Percentiles rank a stretch among this genome's conserved stretches.
Evolutionary conservation across 2,888 invertebrate species (phyloP).

Genomic region (Lycaena phlaeas): DNA sequence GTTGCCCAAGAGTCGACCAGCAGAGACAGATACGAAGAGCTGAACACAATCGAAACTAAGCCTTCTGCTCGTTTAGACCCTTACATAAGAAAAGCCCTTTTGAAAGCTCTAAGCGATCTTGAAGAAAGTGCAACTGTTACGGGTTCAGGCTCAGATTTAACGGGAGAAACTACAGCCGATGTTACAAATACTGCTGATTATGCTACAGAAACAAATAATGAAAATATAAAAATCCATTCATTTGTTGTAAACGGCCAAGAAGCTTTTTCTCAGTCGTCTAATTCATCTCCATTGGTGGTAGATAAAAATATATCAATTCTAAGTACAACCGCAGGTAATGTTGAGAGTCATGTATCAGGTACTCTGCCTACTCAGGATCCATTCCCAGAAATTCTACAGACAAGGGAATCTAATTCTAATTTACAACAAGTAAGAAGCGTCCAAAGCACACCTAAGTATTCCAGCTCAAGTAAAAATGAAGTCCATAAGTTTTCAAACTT

Average conservation of each 20-base stretch:
- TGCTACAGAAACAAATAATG: constrained; percentile 14
- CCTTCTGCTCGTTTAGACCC: constrained; percentile 79
- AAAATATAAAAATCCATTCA: constrained; percentile 15
- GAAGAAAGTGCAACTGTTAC: constrained; percentile 74
- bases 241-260: constrained; percentile 51
- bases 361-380: constrained; percentile 50
- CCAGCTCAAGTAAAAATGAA: constrained; percentile 20
- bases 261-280: constrained; percentile 45
- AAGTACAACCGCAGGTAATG: constrained; percentile 58
- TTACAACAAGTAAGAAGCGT: constrained; percentile 57
- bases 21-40: constrained; percentile 39
- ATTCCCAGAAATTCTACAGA: constrained; percentile 54
- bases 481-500: constrained; percentile 26
- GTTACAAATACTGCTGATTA: constrained; percentile 38
- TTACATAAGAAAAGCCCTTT: constrained; percentile 80
- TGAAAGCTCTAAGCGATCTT: constrained; percentile 83
- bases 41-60: constrained; percentile 55
- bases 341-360: constrained; percentile 55
- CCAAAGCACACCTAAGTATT: constrained; percentile 33
- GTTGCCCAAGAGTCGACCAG: constrained; percentile 39
- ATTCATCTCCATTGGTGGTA: constrained; percentile 40
- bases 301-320: constrained; percentile 57
- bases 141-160: constrained; percentile 37
- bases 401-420: constrained; percentile 43
- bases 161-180: constrained; percentile 24